Conservation (phyloP, 2,113 vertebrate genomes). For the Nannobrachium achirus region DNA sequence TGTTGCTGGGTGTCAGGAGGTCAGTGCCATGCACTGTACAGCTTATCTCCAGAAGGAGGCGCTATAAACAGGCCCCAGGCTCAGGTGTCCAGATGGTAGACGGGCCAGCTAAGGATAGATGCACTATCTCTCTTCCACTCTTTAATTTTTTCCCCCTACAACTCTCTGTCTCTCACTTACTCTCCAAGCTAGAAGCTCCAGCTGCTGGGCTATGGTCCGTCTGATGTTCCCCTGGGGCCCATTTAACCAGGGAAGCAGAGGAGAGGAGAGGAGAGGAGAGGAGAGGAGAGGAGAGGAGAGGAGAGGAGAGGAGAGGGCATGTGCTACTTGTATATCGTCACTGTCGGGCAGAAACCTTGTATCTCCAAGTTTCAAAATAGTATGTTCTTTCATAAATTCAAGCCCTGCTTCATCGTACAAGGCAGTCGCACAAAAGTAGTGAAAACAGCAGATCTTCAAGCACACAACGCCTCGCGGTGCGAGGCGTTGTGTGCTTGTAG, state of each 20-base stretch:
- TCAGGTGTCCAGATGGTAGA: slow-evolving; percentile 9
- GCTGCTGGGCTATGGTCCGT: slow-evolving; percentile 67
- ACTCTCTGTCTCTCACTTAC: slow-evolving; percentile 9
- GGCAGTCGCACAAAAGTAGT: too few relatives aligned
- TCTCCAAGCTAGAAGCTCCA: slow-evolving; percentile 69
- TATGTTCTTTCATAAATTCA: too few relatives aligned
- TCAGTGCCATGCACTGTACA: slow-evolving; percentile 11
- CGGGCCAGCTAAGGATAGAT: slow-evolving; percentile 3
- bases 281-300: not conserved
- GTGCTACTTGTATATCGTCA: too few relatives aligned
- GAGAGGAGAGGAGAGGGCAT: not conserved
- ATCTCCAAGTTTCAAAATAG: too few relatives aligned
- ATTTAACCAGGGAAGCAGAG: slow-evolving; percentile 60
- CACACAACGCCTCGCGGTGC: too few relatives aligned
- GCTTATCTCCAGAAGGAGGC: slow-evolving; percentile 29
- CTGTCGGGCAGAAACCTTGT: too few relatives aligned
- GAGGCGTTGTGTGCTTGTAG: too few relatives aligned
- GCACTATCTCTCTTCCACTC: slow-evolving; percentile 14
- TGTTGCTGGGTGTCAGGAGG: too few relatives aligned
- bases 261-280: slow-evolving; percentile 14
- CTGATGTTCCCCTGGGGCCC: slow-evolving; percentile 71
- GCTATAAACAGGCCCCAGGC: not conserved
- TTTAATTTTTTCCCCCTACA: slow-evolving; percentile 17
- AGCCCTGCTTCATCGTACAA: too few relatives aligned
- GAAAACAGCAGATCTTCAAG: too few relatives aligned